Conservation (phyloP, 2,888 invertebrate species). For the Ectobius pallidus region DNA sequence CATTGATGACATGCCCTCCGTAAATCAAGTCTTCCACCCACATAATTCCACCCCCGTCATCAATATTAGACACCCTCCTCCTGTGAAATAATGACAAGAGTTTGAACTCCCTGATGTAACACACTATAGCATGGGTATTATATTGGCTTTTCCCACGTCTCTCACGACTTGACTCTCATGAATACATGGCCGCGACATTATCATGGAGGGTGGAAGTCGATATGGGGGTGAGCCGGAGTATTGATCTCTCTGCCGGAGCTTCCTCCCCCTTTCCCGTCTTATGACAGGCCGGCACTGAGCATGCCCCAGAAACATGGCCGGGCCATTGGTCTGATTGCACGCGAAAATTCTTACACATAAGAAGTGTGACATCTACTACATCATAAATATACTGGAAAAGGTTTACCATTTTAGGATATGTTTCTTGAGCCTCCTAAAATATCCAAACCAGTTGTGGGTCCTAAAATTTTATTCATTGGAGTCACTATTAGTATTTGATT, state of each 20-base stretch:
- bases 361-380: too few relatives aligned
- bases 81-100: neutral
- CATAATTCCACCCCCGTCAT: conserved; percentile 19
- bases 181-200: conserved; percentile 18
- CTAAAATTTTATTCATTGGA: too few relatives aligned
- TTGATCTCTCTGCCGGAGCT: conserved; percentile 1
- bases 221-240: neutral
- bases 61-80: neutral
- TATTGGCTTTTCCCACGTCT: conserved; percentile 22
- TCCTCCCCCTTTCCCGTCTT: too few relatives aligned
- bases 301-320: conserved; percentile 3
- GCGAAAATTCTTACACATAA: neutral
- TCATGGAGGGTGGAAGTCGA: conserved; percentile 13
- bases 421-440: too few relatives aligned
- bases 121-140: conserved; percentile 1
- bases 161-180: conserved; percentile 10
- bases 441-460: too few relatives aligned
- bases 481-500: too few relatives aligned
- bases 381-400: too few relatives aligned
- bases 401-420: too few relatives aligned
- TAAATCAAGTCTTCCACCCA: conserved; percentile 18
- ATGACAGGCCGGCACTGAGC: conserved; percentile 4
- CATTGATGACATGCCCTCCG: conserved; percentile 9
- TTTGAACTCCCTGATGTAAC: conserved; percentile 20
- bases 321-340: neutral